These are phyloP conservation scores for Passerculus sandwichensis DNA, from an alignment of 2,797 vertebrate species.

Conservation along the genomic window DNA sequence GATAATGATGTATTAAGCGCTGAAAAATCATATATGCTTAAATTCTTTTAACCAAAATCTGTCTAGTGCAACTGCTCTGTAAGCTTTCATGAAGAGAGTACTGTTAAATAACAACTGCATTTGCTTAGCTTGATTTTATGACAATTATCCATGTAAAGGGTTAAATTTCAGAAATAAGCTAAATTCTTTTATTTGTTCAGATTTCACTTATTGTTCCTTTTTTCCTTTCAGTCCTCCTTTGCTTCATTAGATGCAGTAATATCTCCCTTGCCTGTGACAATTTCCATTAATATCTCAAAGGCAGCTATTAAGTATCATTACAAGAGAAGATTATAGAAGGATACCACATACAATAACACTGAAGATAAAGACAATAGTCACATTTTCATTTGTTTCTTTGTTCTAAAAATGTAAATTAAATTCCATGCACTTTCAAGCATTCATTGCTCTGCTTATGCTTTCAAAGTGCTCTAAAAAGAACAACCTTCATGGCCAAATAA, in stretches of 20 bases:
- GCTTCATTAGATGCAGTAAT: conserved; percentile 77
- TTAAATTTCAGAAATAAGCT: conserved; percentile 76
- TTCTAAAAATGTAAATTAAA: conserved; percentile 80
- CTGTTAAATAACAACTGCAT: not conserved
- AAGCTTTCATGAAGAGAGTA: not conserved
- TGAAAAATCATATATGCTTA: not conserved
- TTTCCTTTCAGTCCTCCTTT: conserved; percentile 73
- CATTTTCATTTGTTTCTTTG: conserved; percentile 81
- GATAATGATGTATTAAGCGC: not conserved
- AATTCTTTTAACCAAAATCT: not conserved
- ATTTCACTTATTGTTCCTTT: conserved; percentile 74
- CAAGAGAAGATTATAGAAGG: conserved; percentile 77
- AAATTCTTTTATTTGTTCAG: conserved; percentile 74
- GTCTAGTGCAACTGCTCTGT: not conserved
- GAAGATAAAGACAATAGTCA: conserved; percentile 79
- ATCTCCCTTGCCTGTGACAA: conserved; percentile 80
- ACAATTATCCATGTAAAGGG: conserved; percentile 35
- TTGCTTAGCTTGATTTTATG: conserved; percentile 1
- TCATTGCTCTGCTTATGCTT: conserved; percentile 58
- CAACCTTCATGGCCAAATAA: conserved; percentile 58
- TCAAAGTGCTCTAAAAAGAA: conserved; percentile 51
- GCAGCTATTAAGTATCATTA: conserved; percentile 85
- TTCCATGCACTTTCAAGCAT: conserved; percentile 43
- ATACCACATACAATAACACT: conserved; percentile 69
- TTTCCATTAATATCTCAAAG: conserved; percentile 83